phyloP scores from a whole-genome alignment of 2,113 vertebrate genomes.

The Crotalus tigris region DNA sequence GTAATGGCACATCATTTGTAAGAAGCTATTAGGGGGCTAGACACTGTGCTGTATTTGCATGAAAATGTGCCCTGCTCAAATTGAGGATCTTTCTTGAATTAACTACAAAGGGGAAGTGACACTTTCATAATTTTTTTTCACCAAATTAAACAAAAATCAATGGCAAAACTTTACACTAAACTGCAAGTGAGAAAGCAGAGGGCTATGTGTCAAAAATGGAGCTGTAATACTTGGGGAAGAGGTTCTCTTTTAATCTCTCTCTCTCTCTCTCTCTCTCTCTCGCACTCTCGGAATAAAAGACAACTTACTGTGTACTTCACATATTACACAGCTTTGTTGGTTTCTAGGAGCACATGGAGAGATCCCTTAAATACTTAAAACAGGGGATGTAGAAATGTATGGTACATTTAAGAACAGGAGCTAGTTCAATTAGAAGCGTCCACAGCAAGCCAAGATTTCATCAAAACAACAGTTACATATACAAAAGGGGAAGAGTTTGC shows the following conservation, averaged over 20 bases:
- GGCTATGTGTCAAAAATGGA: constrained; percentile 54
- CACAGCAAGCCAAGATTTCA: background rate
- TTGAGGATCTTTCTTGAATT: constrained; percentile 87
- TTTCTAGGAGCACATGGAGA: background rate
- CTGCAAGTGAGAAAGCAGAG: constrained; percentile 43
- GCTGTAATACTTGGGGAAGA: background rate
- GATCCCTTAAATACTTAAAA: background rate
- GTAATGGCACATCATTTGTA: constrained; percentile 99
- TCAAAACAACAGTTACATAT: background rate
- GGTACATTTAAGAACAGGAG: background rate
- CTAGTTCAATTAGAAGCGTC: background rate
- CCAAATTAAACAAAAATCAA: constrained; percentile 63
- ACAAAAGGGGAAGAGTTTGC: background rate
- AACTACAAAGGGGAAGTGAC: constrained; percentile 82
- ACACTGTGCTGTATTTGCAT: constrained; percentile 96
- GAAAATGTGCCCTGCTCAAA: constrained; percentile 91
- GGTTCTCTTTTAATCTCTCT: constrained; percentile 1
- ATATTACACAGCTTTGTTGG: background rate
- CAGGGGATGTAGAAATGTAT: background rate
- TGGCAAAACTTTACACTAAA: constrained; percentile 74
- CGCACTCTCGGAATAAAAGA: background rate
- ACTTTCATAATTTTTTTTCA: constrained; percentile 82
- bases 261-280: background rate
- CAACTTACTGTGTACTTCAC: background rate
- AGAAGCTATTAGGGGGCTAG: constrained; percentile 98